These are phyloP conservation scores for Gastrophysa polygoni DNA, from an alignment of 2,888 invertebrate genomes.

Conservation along the genomic window DNA sequence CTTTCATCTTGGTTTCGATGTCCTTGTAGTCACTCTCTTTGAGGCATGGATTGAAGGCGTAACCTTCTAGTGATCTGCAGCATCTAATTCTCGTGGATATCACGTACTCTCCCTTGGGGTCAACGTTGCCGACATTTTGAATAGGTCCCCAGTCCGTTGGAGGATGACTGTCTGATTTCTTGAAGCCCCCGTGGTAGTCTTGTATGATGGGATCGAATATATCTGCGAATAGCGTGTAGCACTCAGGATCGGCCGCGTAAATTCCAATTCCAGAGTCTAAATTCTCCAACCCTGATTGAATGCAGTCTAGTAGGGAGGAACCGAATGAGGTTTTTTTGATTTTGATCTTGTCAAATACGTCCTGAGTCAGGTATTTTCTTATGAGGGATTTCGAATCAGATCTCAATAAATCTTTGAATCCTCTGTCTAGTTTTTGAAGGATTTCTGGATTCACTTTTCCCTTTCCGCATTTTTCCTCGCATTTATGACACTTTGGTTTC, in stretches of 20 bases:
- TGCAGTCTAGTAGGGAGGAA: conserved; percentile 67
- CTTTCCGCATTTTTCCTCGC: conserved; percentile 48
- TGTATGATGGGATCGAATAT: conserved; percentile 73
- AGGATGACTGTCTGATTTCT: conserved; percentile 64
- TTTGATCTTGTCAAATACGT: conserved; percentile 63
- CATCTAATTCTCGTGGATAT: conserved; percentile 72
- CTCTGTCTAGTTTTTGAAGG: conserved; percentile 60
- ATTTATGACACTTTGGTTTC: conserved; percentile 45
- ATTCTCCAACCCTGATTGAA: conserved; percentile 70
- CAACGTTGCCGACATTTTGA: conserved; percentile 62
- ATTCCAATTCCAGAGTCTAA: conserved; percentile 70
- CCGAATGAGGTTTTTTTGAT: conserved; percentile 64
- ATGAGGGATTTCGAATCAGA: conserved; percentile 66
- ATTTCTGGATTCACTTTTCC: conserved; percentile 53
- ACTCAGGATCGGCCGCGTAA: conserved; percentile 72
- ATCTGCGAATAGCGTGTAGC: conserved; percentile 68
- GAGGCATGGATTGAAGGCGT: conserved; percentile 73
- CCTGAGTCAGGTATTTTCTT: conserved; percentile 66
- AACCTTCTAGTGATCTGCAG: conserved; percentile 66
- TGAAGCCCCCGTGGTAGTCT: conserved; percentile 70
- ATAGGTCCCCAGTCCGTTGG: conserved; percentile 66
- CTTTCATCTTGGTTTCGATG: conserved; percentile 63
- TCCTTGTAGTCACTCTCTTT: conserved; percentile 68
- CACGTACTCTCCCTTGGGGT: conserved; percentile 65
- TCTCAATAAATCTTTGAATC: conserved; percentile 58